Evolutionary conservation across 2,113 vertebrate genomes (phyloP), one percentile per base, ranked within the genome.

Genomic region (Ammospiza caudacuta): DNA sequence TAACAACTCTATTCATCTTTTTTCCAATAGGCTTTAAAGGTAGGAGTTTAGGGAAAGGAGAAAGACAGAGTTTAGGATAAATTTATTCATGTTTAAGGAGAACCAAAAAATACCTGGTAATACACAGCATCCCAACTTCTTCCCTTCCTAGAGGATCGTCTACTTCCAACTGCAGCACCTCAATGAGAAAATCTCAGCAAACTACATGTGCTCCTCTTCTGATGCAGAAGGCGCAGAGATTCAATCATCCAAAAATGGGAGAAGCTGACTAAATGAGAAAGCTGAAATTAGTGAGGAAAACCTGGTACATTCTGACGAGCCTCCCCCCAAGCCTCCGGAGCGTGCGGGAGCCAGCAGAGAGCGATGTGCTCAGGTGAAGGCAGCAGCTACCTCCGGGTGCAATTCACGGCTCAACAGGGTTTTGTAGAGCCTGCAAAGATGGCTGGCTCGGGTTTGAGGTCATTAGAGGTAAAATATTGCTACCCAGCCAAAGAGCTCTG

Each of bases 391-490:
- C 39, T 86, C 69, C 1, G 1, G 57, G 52, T 67, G 29, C 18
- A 8, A 37, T 57, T 73, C 13, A 4, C 51, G 68, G 72, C 87
- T 94, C 69, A 17, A 27, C 23, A 28, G 44, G 10, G 11, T 59
- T 96, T 77, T 68, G 83, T 83, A 75, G 77, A 93, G 93, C 61
- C 92, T 83, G 92, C 69, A 63, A 31, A 93, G 94, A 93, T 66
- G 86, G 83, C 94, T 95, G 92, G 92, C 93, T 96, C 37, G 0
- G 22, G 52, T 64, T 78, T 72, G 90, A 95, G 92, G 93, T 96
- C 96, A 95, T 92, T 92, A 94, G 95, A 94, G 95, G 94, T 96
- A 93, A 96, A 96, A 96, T 96, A 96, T 93, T 94, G 92, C 93
- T 84, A 64, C 85, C 86, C 87, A 74, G 88, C 52, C 80, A 27